phyloP scores from a whole-genome alignment of 1,140 invertebrate species.

The Dermatophagoides farinae region DNA sequence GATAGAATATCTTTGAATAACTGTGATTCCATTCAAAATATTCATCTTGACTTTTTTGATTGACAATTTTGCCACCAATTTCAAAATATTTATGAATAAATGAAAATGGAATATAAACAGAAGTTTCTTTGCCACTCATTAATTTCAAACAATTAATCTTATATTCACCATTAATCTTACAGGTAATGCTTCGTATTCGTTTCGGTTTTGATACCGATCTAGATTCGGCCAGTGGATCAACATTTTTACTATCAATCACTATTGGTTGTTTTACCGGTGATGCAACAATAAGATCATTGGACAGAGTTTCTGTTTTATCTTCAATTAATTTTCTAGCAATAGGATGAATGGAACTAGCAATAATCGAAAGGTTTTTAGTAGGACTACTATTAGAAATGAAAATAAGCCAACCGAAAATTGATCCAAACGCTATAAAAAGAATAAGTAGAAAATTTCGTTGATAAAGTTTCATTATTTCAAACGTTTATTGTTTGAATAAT shows the following conservation, averaged over 20 bases:
- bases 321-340: neutral
- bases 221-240: neutral
- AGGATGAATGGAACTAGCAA: neutral
- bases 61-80: constrained; percentile 51
- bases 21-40: constrained; percentile 85
- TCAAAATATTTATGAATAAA: constrained; percentile 88
- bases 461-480: neutral
- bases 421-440: neutral
- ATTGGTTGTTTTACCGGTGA: neutral
- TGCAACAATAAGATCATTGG: neutral
- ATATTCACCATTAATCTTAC: constrained; percentile 5
- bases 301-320: neutral
- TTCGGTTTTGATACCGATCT: neutral
- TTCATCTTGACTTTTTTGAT: constrained; percentile 13
- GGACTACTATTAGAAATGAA: neutral
- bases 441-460: neutral
- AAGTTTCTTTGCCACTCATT: constrained; percentile 35
- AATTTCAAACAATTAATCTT: constrained; percentile 4
- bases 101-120: constrained; percentile 75
- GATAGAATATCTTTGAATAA: constrained; percentile 71
- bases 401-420: neutral
- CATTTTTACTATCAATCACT: neutral
- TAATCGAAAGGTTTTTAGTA: neutral
- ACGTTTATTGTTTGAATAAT: no score
- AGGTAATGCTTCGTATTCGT: neutral